Percentiles rank a stretch among this genome's conserved stretches.
These are phyloP conservation scores for Spatula versicolor DNA, from an alignment of 2,797 vertebrate genomes.

Conservation along the genomic window DNA sequence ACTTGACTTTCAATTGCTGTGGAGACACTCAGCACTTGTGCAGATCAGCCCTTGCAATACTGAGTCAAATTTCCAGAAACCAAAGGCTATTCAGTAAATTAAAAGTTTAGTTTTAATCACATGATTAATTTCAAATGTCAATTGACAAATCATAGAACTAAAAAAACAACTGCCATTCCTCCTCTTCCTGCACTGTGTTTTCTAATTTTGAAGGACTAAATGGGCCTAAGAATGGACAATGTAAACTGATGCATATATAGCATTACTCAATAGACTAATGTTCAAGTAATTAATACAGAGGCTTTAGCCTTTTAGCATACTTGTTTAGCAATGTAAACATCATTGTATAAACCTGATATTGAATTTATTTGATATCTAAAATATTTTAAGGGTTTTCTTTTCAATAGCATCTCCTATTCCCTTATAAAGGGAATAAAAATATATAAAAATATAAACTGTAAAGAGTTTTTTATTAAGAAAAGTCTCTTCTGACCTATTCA, in stretches of 20 bases:
- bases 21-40: neutral
- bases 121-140: neutral
- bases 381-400: neutral
- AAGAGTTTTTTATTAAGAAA: neutral
- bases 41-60: neutral
- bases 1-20: neutral
- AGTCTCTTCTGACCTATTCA: neutral
- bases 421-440: neutral
- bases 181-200: neutral
- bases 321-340: neutral
- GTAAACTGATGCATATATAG: neutral
- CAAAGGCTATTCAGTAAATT: neutral
- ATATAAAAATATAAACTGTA: neutral
- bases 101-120: neutral
- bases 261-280: neutral
- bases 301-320: neutral
- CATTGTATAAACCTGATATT: neutral
- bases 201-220: neutral
- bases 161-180: neutral
- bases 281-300: neutral
- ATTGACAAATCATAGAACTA: neutral
- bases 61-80: neutral
- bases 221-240: neutral
- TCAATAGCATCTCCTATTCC: neutral
- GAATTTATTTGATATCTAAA: neutral